Evolutionary conservation across 2,797 vertebrate species (phyloP), one percentile per base, ranked within the genome.

Genomic region (Halcyon smyrnensis): DNA sequence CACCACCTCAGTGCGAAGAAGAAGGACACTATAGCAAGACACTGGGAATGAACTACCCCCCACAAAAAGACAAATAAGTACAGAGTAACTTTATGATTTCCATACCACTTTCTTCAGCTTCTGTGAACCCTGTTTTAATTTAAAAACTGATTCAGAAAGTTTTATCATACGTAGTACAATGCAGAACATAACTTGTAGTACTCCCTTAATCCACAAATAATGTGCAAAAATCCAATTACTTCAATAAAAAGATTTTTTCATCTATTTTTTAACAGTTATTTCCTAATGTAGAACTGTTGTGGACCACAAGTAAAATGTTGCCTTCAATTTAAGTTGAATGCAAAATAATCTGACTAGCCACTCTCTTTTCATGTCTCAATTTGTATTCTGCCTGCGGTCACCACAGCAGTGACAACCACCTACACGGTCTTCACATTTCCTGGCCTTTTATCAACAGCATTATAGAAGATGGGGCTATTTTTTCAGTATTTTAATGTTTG

Each of bases 381-480:
- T 92, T 8, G 0, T 83, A 75, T 93, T 95, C 88, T 77, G 60
- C 69, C 63, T 71, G 41, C 3, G 3, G 41, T 63, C 59, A 82
- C 48, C 39, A 17, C 21, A 71, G 9, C 70, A 78, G 45, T 45
- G 59, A 91, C 73, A 91, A 18, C 37, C 62, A 74, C 65, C 30
- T 68, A 57, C 43, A 70, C 0, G 1, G 18, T 39, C 28, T 69
- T 92, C 84, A 30, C 27, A 69, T 85, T 70, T 83, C 36, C 54
- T 88, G 53, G 10, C 32, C 64, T 87, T 96, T 92, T 94, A 83
- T 19, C 41, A 90, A 73, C 15, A 82, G 15, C 60, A 59, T 83
- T 92, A 89, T 75, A 56, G 84, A 84, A 51, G 53, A 25, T 2
- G 14, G 15, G 36, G 36, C 18, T 18, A 41, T 91, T 95, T 88